Conservation (phyloP, 2,888 invertebrate species). For the Mystacides longicornis region DNA sequence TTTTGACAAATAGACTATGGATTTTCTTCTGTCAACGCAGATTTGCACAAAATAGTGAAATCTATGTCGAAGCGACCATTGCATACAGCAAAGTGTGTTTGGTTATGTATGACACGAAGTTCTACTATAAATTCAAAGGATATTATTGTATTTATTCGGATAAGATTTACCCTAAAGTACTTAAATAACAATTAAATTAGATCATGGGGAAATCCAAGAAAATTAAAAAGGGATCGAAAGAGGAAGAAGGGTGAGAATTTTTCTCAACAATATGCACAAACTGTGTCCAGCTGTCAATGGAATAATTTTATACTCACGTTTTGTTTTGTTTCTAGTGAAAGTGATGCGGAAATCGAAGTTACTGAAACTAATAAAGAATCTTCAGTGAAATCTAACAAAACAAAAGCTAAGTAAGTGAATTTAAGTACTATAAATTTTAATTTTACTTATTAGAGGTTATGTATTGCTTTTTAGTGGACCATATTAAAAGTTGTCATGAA, state of each 20-base stretch:
- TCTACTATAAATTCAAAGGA: slow-evolving; percentile 10
- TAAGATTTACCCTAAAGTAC: slow-evolving; percentile 1
- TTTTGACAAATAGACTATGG: too few species aligned
- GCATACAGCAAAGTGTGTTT: slow-evolving; percentile 23
- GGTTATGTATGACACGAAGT: slow-evolving; percentile 23
- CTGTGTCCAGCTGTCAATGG: not conserved
- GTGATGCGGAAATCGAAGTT: slow-evolving; percentile 49
- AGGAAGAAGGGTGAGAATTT: slow-evolving; percentile 63
- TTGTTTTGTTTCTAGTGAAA: slow-evolving; percentile 45
- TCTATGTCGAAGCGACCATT: too few species aligned
- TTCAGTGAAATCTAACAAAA: slow-evolving; percentile 26
- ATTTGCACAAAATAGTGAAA: slow-evolving; percentile 11
- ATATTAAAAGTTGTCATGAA: too few species aligned
- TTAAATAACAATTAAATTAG: slow-evolving; percentile 5
- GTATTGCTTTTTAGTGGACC: too few species aligned
- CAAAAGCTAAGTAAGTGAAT: slow-evolving; percentile 30
- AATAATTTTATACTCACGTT: not conserved
- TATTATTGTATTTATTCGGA: not conserved
- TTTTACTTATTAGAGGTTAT: too few species aligned
- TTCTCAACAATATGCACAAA: slow-evolving; percentile 36
- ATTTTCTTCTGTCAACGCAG: not conserved
- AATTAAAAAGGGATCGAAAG: slow-evolving; percentile 67
- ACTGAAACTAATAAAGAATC: slow-evolving; percentile 38
- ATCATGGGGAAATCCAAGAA: slow-evolving; percentile 76
- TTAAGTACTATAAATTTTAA: too few species aligned